Base-by-base conservation (phyloP, 2,797 vertebrate species). In the Sebastes minor region DNA sequence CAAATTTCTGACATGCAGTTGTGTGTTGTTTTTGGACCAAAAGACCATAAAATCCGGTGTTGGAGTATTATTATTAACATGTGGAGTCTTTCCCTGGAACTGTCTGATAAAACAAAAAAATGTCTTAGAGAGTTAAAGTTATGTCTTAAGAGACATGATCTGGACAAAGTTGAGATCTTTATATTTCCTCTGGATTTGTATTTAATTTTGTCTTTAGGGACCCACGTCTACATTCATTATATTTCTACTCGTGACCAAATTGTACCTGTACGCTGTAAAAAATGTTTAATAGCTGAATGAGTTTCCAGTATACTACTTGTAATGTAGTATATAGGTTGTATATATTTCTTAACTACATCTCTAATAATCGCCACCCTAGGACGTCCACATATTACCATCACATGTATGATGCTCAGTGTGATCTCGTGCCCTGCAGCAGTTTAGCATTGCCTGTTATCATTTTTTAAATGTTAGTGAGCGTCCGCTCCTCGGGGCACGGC, bases 401-500 rank as follows among this genome's bases (percentile, higher is more conserved):
- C 78, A 77, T 78, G 42, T 76, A 63, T 33, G 46, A 85, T 68
- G 64, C 60, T 55, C 25, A 12, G 52, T 66, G 46, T 20, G 23
- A 66, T 70, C 66, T 14, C 30, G 74, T 59, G 38, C 32, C 85
- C 61, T 52, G 64, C 53, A 64, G 71, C 42, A 35, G 23, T 71
- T 71, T 14, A 38, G 20, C 16, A 11, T 67, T 14, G 70, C 30
- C 59, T 66, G 60, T 78, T 67, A 66, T 66, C 5, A 13, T 72
- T 78, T 83, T 63, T 52, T 68, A 66, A 81, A 76, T 71, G 64
- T 83, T 67, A 77, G 57, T 5, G 82, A 86, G 35, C 11, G 20
- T 64, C 59, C n/a, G 2, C 25, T 73, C 76, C 80, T 75, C 32
- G 12, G 75, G 87, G 71, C 72, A n/a, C 10, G 1, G n/a, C 71